Conservation (phyloP, 2,888 invertebrate species). For the Amphiduros pacificus region DNA sequence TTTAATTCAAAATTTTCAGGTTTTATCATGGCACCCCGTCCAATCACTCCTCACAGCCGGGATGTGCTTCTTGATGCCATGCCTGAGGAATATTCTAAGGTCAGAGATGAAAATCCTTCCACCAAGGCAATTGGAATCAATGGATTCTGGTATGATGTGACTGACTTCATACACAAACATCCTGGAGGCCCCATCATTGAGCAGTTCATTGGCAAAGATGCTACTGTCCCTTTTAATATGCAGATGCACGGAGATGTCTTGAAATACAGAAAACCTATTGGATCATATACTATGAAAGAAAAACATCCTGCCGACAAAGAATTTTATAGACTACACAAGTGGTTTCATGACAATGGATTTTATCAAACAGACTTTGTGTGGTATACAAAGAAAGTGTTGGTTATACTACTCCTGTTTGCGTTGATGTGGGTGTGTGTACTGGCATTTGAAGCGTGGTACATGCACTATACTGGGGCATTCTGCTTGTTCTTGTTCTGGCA, state of each 20-base stretch:
- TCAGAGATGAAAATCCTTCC: too few species aligned
- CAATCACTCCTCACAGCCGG: too few species aligned
- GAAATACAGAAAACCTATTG: slow-evolving; percentile 25
- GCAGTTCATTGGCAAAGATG: slow-evolving; percentile 20
- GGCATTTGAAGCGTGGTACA: slow-evolving; percentile 21
- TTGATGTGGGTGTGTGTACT: slow-evolving; percentile 10
- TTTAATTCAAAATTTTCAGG: too few species aligned
- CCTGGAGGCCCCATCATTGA: slow-evolving; percentile 24
- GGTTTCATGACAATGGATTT: slow-evolving; percentile 20
- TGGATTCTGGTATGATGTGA: slow-evolving; percentile 21
- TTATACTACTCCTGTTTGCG: slow-evolving; percentile 9
- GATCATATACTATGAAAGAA: slow-evolving; percentile 12
- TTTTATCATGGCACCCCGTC: too few species aligned
- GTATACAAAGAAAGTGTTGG: slow-evolving; percentile 19
- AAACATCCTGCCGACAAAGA: slow-evolving; percentile 24
- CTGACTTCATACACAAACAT: slow-evolving; percentile 16
- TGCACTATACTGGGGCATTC: slow-evolving; percentile 24
- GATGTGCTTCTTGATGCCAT: too few species aligned
- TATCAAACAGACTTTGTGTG: slow-evolving; percentile 23
- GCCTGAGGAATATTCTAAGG: too few species aligned
- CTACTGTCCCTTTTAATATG: slow-evolving; percentile 18
- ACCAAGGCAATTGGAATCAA: slow-evolving; percentile 19
- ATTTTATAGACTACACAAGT: slow-evolving; percentile 21
- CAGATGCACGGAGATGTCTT: slow-evolving; percentile 18
- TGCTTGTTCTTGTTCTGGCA: slow-evolving; percentile 27